Base-by-base conservation (phyloP, 2,888 invertebrate species). In the Atethmia centrago region DNA sequence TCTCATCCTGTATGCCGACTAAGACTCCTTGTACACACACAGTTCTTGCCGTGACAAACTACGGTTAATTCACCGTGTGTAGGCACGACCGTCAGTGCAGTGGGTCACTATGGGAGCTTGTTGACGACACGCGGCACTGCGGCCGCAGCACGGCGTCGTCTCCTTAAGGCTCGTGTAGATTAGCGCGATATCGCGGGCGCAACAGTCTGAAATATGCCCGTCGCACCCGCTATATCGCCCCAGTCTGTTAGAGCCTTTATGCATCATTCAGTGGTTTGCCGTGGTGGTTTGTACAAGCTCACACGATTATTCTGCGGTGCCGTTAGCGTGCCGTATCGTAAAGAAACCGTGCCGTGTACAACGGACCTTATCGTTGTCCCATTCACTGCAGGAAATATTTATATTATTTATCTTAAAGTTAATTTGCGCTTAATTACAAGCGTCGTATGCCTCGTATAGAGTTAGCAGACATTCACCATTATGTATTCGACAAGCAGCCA, bases 381-480 rank as follows among this genome's bases (percentile, higher is more conserved):
- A 56, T 77, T 51, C 59, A 47, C 51, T 16, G 9, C 9, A 42
- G 55, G 82, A 80, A 63, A 82, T 77, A 61, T 68, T 80, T 65
- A 68, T 55, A 40, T 40, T 21, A 61, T 79, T 55, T 49, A 82
- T 71, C 19, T 21, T 25, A 21, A 40, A 69, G 63, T 66, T 70
- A 62, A 55, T 69, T 66, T 42, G 28, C 73, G 25, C 21, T 21
- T 78, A 63, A 80, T 59, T 49, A 73, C 83, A 55, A 16, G 40
- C 51, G 1, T 42, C 36, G 21, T 36, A 66, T 40, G 40, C 51
- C 3, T 42, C 36, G 28, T 36, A 66, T 47, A 49, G 58, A 62
- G 65, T 66, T 21, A 12, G 51, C 65, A 49, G 66, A 79, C 74
- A 21, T n/a, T 70, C 7, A 70, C 25, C 66, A 31, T 64, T 59